A percentile compares a stretch with the other conserved stretches of the same genome.
phyloP scores from a whole-genome alignment of 2,113 vertebrate genomes.

The Ranitomeya variabilis region DNA sequence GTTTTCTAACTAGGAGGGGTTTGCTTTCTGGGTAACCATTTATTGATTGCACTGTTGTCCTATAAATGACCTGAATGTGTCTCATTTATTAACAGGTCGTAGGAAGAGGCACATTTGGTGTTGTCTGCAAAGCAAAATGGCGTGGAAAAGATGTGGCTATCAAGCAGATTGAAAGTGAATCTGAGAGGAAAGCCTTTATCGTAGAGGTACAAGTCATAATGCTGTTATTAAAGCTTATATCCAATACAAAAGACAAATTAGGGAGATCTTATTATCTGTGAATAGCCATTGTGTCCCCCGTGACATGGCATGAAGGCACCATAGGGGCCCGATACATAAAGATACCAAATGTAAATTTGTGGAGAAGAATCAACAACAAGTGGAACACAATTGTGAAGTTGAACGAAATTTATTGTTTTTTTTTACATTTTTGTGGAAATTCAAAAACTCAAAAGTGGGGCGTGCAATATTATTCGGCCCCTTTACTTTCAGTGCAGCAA shows the following conservation, averaged over 20 bases:
- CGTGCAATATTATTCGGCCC: no score
- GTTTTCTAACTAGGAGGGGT: no score
- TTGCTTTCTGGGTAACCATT: no score
- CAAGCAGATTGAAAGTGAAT: constrained; percentile 99
- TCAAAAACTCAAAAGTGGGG: no score
- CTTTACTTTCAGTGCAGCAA: no score
- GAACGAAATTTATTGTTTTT: no score
- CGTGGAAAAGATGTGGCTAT: constrained; percentile 98
- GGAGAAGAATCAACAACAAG: no score
- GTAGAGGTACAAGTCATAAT: constrained; percentile 82
- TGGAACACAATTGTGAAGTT: no score
- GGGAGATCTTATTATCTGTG: not conserved
- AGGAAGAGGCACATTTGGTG: constrained; percentile 97
- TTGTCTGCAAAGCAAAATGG: constrained; percentile 99
- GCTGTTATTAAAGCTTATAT: not conserved
- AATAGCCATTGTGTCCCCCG: not conserved
- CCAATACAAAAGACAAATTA: not conserved
- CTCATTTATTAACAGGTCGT: constrained; percentile 81
- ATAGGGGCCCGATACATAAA: no score
- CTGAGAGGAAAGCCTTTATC: constrained; percentile 95
- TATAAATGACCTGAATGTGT: not conserved
- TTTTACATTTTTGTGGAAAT: no score
- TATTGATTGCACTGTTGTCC: not conserved
- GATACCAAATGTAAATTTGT: no score
- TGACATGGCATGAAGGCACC: no score